These are phyloP conservation scores for Phallusia fumigata DNA, from an alignment of 23 tunicate genomes.

Conservation along the genomic window DNA sequence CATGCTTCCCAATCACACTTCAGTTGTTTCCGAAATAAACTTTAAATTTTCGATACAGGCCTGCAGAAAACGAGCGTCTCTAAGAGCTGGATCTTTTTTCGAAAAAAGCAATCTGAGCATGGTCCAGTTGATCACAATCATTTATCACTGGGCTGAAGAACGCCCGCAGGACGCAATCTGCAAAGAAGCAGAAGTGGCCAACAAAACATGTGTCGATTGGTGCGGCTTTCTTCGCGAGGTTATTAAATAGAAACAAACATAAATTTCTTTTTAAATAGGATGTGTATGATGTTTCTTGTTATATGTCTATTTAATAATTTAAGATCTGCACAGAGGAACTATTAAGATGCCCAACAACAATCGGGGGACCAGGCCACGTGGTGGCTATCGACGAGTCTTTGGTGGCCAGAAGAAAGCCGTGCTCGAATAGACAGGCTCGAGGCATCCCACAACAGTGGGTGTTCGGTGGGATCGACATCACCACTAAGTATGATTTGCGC, in stretches of 20 bases:
- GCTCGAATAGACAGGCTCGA: conserved; percentile 9
- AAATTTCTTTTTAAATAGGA: background rate
- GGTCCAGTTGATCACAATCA: background rate
- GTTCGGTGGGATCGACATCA: conserved; percentile 15
- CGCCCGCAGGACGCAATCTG: background rate
- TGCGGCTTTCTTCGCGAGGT: conserved; percentile 2
- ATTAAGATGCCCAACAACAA: background rate
- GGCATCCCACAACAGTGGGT: conserved; percentile 12
- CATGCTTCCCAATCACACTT: too few relatives aligned
- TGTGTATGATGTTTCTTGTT: background rate
- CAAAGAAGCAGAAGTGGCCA: background rate
- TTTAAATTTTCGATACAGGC: too few relatives aligned
- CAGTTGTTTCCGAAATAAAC: too few relatives aligned
- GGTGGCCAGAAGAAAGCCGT: conserved; percentile 19
- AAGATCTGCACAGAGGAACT: background rate
- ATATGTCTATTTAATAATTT: background rate
- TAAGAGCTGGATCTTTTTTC: background rate
- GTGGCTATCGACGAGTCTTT: conserved; percentile 15
- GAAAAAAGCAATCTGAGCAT: background rate
- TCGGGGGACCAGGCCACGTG: conserved; percentile 11
- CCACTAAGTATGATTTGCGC: background rate
- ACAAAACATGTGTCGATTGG: background rate
- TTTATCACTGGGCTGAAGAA: background rate
- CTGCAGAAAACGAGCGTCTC: background rate
- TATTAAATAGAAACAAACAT: background rate